Base-by-base conservation (phyloP, 1,140 invertebrate genomes). In the Drosophila guanche region DNA sequence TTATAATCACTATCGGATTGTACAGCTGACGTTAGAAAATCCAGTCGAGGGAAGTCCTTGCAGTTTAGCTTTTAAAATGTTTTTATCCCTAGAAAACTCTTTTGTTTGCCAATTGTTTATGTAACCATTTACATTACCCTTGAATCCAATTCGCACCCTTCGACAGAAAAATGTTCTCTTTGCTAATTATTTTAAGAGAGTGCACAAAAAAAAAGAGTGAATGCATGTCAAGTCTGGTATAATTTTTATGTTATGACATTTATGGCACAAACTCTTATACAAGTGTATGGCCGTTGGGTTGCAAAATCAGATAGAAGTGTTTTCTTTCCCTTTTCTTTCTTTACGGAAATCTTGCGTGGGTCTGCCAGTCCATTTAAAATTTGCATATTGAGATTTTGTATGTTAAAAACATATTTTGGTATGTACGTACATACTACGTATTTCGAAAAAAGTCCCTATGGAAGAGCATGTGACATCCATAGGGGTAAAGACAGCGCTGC, bases 201-300 rank as follows among this genome's bases (percentile, higher is more conserved):
- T 20, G 16, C 4, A 5, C n/a, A 40, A 12, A 42, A 5, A 50
- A 46, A 10, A 33, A 59, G 37, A 65, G 40, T 20, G 16, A 20
- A 20, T 20, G 16, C 20, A 37, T 51, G 1, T 8, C 4, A 58
- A 45, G 14, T 29, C 37, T 46, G 4, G 33, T 84, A 85, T 51
- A 37, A 62, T 40, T 76, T 55, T 63, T 52, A 29, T 41, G 25
- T 10, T 14, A 22, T 12, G 7, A 0, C 1, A 3, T 47, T 37
- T 67, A 51, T 63, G 25, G 60, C 42, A 1, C 12, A 16, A 5
- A 52, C 69, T 74, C 69, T 74, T 74, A 74, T 74, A 74, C 37
- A 22, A 4, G 0, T 52, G 56, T 67, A 72, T 72, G 10, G 55
- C 33, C 5, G 1, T 2, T 0, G 6, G 81, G 80, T 80, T 61